Evolutionary conservation across 2,888 invertebrate species (phyloP).

Genomic region (Cabera pusaria): DNA sequence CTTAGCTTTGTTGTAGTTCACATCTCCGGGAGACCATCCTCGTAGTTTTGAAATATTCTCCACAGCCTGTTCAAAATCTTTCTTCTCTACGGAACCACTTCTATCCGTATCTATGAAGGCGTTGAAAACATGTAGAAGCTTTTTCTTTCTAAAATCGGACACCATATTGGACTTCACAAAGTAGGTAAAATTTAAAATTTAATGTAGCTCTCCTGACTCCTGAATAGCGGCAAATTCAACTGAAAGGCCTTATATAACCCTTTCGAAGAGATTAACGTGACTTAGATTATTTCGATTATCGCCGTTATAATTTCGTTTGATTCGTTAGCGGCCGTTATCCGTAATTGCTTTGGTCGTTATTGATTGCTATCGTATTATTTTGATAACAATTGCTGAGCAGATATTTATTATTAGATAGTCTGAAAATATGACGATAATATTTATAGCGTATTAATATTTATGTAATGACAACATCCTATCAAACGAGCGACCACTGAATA

Average conservation of each 20-base stretch:
- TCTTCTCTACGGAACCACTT: slow-evolving; percentile 93
- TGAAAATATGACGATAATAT: too few relatives aligned
- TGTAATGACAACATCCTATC: too few relatives aligned
- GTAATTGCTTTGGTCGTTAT: too few relatives aligned
- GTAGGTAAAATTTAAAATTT: too few relatives aligned
- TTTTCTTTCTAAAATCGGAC: slow-evolving; percentile 94
- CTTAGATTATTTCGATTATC: slow-evolving; percentile 28
- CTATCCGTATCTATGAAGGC: slow-evolving; percentile 95
- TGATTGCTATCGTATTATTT: too few relatives aligned
- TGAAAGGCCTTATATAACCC: slow-evolving; percentile 36
- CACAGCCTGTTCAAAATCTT: slow-evolving; percentile 93
- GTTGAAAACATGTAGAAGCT: slow-evolving; percentile 92
- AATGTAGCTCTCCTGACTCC: too few relatives aligned
- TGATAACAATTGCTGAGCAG: too few relatives aligned
- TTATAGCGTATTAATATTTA: too few relatives aligned
- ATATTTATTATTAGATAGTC: too few relatives aligned
- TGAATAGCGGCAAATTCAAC: slow-evolving; percentile 7
- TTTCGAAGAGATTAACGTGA: slow-evolving; percentile 22
- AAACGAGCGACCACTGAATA: too few relatives aligned
- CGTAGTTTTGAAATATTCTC: slow-evolving; percentile 92
- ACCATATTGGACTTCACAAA: slow-evolving; percentile 75
- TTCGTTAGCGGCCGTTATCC: slow-evolving; percentile 30
- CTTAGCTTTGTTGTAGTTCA: slow-evolving; percentile 88
- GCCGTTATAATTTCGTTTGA: slow-evolving; percentile 30
- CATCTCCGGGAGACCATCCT: slow-evolving; percentile 89